Conservation (phyloP, 2,797 vertebrate genomes). For the Falco cherrug region DNA sequence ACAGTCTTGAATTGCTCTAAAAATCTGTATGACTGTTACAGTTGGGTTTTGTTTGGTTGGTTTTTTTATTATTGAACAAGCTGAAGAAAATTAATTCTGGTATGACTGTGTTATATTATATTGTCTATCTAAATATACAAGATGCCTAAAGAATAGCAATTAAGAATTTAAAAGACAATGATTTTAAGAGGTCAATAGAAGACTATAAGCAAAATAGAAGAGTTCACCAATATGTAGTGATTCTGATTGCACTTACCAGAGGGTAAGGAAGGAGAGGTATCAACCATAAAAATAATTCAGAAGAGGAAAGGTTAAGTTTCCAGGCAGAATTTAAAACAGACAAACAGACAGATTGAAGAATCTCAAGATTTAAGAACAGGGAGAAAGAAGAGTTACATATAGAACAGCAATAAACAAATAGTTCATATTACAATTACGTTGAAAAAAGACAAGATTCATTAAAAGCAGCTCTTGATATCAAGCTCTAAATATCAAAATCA, state of each 20-base stretch:
- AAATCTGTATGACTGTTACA: neutral
- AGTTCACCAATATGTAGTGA: neutral
- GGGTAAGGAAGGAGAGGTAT: neutral
- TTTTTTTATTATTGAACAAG: neutral
- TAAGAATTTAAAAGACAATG: neutral
- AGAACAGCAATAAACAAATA: neutral
- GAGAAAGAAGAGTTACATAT: slow-evolving; percentile 34
- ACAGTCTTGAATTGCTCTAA: neutral
- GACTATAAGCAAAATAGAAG: neutral
- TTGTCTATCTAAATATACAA: neutral
- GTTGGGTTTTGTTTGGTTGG: neutral
- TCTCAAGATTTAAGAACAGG: slow-evolving; percentile 48
- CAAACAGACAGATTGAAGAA: slow-evolving; percentile 32
- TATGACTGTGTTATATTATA: neutral
- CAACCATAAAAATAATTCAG: slow-evolving; percentile 34
- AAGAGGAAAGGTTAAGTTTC: slow-evolving; percentile 51
- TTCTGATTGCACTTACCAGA: slow-evolving; percentile 24
- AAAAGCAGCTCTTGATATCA: neutral
- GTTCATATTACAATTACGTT: neutral
- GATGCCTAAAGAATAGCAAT: neutral
- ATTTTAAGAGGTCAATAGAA: neutral
- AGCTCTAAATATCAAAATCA: neutral
- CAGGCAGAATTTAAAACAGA: slow-evolving; percentile 52
- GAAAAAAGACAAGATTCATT: neutral
- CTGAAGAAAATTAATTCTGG: neutral